Percentiles rank a stretch among this genome's conserved stretches.
phyloP scores from a whole-genome alignment of 2,797 vertebrate genomes.

The Chiloscyllium punctatum region DNA sequence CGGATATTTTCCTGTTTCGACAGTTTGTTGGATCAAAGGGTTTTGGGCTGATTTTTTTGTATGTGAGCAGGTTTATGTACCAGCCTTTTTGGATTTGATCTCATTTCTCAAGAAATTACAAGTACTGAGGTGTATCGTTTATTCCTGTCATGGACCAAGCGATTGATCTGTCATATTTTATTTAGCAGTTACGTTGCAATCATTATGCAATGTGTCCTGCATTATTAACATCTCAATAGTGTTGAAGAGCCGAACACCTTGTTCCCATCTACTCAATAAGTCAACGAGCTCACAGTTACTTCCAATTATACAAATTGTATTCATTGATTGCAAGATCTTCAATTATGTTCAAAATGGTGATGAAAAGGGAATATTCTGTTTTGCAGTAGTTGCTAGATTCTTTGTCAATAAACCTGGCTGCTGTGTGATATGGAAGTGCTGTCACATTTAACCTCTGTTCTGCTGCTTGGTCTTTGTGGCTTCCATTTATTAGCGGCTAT shows the following conservation, averaged over 20 bases:
- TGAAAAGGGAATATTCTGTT: not conserved
- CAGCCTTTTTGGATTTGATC: not conserved
- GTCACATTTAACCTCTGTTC: not conserved
- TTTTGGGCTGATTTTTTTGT: not conserved
- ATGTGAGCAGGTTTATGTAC: not conserved
- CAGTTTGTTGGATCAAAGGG: not conserved
- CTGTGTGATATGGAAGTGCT: too few species aligned
- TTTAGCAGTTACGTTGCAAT: conserved; percentile 17
- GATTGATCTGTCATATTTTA: conserved; percentile 24
- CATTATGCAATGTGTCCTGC: not conserved
- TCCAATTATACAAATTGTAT: conserved; percentile 14
- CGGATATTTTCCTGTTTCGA: not conserved
- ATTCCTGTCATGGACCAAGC: conserved; percentile 12
- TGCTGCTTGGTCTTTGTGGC: not conserved
- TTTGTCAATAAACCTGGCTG: not conserved
- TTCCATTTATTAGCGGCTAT: not conserved
- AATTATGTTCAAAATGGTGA: not conserved
- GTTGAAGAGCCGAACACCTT: not conserved
- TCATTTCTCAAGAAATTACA: not conserved
- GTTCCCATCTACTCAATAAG: not conserved
- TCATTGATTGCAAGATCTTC: conserved; percentile 33
- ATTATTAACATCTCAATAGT: conserved; percentile 3
- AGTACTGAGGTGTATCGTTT: not conserved
- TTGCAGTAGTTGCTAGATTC: not conserved
- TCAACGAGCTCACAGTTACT: not conserved